These are phyloP conservation scores for Dromiciops gliroides DNA, from an alignment of 2,113 vertebrate species.

Conservation along the genomic window DNA sequence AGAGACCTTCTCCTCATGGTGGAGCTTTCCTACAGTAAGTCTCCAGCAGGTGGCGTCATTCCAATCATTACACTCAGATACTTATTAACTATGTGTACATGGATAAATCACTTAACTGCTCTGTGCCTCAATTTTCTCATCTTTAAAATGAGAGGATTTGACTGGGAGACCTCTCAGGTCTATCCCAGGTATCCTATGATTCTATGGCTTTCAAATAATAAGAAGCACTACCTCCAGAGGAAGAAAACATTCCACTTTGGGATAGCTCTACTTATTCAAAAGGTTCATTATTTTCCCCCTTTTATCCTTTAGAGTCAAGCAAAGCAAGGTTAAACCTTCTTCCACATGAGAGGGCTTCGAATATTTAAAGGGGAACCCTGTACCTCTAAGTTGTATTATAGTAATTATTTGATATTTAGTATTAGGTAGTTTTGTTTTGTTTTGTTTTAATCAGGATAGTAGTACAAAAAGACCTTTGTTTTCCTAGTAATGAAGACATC, in stretches of 20 bases:
- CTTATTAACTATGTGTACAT: neutral
- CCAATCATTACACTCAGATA: too few species aligned
- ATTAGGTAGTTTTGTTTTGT: neutral
- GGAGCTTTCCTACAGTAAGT: too few species aligned
- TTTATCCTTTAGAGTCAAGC: neutral
- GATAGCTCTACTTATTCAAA: neutral
- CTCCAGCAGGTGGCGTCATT: too few species aligned
- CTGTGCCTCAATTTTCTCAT: neutral
- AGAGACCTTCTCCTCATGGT: too few species aligned
- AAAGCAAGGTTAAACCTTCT: neutral
- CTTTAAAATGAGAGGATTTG: neutral
- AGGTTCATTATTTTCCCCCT: neutral
- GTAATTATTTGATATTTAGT: neutral
- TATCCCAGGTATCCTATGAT: neutral
- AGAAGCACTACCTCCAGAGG: neutral
- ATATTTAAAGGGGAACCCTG: neutral
- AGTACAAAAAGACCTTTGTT: neutral
- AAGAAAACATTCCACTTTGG: neutral
- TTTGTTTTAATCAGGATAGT: too few species aligned
- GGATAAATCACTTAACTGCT: neutral
- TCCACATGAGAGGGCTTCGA: too few species aligned
- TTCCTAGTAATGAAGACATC: neutral
- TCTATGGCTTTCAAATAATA: neutral
- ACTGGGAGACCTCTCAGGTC: neutral
- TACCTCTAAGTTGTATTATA: neutral